Percentiles rank a stretch among this genome's conserved stretches.
Evolutionary conservation across 2,888 invertebrate species (phyloP).

Genomic region (Muschampia plurimacula): DNA sequence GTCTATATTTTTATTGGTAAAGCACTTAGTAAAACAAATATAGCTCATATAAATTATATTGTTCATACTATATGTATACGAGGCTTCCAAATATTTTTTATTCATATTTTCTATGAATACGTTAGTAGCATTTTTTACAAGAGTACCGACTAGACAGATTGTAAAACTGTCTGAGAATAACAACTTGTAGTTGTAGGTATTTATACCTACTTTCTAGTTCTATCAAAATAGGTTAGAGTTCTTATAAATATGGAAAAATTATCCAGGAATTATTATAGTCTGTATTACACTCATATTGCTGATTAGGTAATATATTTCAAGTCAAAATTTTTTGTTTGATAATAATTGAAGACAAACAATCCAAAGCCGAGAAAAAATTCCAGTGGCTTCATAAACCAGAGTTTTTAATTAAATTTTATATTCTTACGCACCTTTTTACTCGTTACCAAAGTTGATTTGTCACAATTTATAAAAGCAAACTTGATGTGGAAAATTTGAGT

Average conservation of each 20-base stretch:
- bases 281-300: neutral
- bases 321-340: conserved; percentile 5
- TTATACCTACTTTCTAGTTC: neutral
- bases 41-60: too few species aligned
- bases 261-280: too few species aligned
- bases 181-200: neutral
- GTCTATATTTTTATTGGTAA: too few species aligned
- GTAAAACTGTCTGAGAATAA: neutral
- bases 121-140: neutral
- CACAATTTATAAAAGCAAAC: neutral
- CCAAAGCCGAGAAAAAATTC: conserved; percentile 13
- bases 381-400: conserved; percentile 6
- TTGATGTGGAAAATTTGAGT: too few species aligned
- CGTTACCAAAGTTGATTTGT: neutral
- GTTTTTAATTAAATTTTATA: conserved; percentile 12
- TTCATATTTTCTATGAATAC: neutral
- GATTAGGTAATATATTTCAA: neutral
- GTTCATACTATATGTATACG: too few species aligned
- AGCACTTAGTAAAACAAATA: too few species aligned
- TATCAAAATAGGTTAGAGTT: too few species aligned
- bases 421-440: neutral
- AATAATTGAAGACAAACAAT: conserved; percentile 19
- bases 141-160: too few species aligned
- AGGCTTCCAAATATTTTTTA: neutral
- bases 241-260: too few species aligned